Conservation (phyloP, 2,113 vertebrate species). For the Egretta garzetta region DNA sequence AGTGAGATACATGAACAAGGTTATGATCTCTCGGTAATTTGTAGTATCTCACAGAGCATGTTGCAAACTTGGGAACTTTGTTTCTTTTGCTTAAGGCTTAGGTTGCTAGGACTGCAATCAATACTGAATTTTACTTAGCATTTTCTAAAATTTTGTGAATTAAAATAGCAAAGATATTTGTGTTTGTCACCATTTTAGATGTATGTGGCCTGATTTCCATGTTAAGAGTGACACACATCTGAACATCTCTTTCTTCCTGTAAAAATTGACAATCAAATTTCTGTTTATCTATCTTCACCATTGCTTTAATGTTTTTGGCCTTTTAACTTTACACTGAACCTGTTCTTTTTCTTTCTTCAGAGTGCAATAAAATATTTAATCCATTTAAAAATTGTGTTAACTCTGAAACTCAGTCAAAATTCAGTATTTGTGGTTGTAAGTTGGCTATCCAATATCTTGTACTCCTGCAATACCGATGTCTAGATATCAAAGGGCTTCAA, state of each 20-base stretch:
- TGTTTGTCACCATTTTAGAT: not conserved
- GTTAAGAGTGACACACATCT: not conserved
- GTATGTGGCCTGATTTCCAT: fast-evolving
- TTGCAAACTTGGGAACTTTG: not conserved
- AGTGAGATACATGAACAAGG: not conserved
- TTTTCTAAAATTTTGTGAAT: not conserved
- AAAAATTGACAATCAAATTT: not conserved
- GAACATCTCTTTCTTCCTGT: not conserved
- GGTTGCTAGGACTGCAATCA: not conserved
- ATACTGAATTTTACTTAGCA: not conserved
- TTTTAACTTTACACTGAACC: not conserved
- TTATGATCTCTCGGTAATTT: not conserved
- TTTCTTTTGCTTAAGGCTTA: not conserved
- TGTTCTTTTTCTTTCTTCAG: not conserved
- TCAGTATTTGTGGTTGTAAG: not conserved
- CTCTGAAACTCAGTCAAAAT: not conserved
- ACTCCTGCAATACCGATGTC: not conserved
- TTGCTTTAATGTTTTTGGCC: not conserved
- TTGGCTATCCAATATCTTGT: not conserved
- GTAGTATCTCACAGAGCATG: not conserved
- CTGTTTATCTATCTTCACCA: not conserved
- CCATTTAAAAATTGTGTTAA: not conserved
- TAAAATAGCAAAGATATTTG: not conserved
- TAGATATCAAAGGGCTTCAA: not conserved
- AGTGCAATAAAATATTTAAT: not conserved